phyloP scores from a whole-genome alignment of 92 coral and sea anemone genomes.

The Pocillopora meandrina region DNA sequence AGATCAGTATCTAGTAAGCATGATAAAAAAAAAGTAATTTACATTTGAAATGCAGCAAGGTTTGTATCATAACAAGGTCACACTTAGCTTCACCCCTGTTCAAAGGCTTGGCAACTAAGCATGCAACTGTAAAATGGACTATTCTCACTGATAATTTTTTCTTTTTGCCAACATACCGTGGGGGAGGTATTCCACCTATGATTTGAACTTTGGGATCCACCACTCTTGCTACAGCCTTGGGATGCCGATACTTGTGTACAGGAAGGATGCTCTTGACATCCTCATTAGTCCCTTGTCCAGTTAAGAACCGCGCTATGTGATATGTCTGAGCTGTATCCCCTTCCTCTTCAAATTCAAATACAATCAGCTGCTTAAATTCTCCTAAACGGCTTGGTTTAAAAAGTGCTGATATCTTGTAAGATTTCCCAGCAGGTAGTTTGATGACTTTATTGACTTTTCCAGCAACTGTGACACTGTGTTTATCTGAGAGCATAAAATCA shows the following conservation, averaged over 20 bases:
- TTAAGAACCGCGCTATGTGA: conserved; percentile 75
- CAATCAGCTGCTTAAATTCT: conserved; percentile 59
- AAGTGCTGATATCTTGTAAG: conserved; percentile 55
- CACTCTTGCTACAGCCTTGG: conserved; percentile 73
- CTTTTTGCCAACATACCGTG: conserved; percentile 41
- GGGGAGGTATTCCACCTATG: conserved; percentile 74
- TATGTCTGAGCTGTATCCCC: conserved; percentile 34
- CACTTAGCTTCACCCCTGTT: too few relatives aligned
- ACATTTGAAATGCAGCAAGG: too few relatives aligned
- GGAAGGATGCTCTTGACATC: conserved; percentile 73
- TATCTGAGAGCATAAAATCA: conserved; percentile 61
- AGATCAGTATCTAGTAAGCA: too few relatives aligned
- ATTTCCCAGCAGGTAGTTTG: conserved; percentile 50
- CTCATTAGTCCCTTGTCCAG: conserved; percentile 67
- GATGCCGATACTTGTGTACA: conserved; percentile 63
- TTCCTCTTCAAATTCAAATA: conserved; percentile 75
- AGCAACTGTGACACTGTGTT: conserved; percentile 47
- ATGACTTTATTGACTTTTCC: conserved; percentile 43
- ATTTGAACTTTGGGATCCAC: conserved; percentile 73
- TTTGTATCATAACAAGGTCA: too few relatives aligned
- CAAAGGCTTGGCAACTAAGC: too few relatives aligned
- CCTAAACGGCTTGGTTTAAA: conserved; percentile 69
- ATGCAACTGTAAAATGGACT: too few relatives aligned
- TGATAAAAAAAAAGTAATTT: too few relatives aligned
- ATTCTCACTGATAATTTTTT: too few relatives aligned